Evolutionary conservation across 2,888 invertebrate species (phyloP).

Genomic region (Timandra comae): DNA sequence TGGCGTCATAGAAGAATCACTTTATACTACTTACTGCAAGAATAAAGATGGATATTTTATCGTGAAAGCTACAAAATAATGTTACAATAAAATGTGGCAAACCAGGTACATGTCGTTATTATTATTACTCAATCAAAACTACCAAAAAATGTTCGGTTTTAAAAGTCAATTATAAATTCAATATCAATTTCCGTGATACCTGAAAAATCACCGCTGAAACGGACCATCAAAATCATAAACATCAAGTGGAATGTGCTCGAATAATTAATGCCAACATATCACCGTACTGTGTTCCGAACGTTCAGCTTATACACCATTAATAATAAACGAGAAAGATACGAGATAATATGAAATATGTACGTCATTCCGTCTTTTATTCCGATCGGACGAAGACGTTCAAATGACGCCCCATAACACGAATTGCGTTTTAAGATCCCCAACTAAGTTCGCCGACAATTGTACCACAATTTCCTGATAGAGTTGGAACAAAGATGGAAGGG

Average conservation of each 20-base stretch:
- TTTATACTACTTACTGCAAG: no score
- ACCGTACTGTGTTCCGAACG: background rate
- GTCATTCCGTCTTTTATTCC: slow-evolving; percentile 16
- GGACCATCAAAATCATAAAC: background rate
- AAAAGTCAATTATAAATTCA: no score
- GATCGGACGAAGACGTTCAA: slow-evolving; percentile 17
- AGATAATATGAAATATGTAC: background rate
- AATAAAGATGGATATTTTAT: no score
- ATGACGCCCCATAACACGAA: slow-evolving; percentile 32
- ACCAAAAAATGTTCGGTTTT: no score
- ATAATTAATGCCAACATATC: slow-evolving; percentile 1
- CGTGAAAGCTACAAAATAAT: no score
- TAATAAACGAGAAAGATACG: no score
- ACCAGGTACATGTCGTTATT: no score
- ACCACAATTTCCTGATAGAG: slow-evolving; percentile 34
- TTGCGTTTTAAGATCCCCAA: slow-evolving; percentile 37
- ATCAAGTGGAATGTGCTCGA: background rate
- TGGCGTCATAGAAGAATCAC: no score
- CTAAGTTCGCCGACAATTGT: slow-evolving; percentile 36
- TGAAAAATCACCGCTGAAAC: background rate
- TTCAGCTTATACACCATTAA: background rate
- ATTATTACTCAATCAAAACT: no score
- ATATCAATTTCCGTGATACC: no score
- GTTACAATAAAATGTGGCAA: no score
- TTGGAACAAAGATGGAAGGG: slow-evolving; percentile 43